Evolutionary conservation across 2,113 vertebrate species (phyloP).

Genomic region (Tragelaphus imberbis): DNA sequence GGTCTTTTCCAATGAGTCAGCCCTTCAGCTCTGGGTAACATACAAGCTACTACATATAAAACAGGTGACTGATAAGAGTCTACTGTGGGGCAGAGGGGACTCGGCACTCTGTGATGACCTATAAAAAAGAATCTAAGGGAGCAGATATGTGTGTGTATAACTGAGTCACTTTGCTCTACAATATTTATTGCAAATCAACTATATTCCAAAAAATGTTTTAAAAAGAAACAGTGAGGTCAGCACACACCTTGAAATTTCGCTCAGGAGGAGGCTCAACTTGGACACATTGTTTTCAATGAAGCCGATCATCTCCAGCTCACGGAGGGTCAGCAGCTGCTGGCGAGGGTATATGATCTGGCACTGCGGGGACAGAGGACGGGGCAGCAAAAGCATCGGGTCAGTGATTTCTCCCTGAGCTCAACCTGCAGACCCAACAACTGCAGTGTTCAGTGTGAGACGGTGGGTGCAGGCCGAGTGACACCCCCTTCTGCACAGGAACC

Average conservation of each 20-base stretch:
- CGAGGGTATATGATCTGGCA: slow-evolving; percentile 95
- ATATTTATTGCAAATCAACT: background rate
- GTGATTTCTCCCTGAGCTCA: background rate
- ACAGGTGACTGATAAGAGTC: background rate
- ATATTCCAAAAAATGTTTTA: background rate
- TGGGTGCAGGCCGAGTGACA: fast-evolving
- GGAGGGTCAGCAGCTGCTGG: slow-evolving; percentile 93
- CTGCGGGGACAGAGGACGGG: slow-evolving; percentile 73
- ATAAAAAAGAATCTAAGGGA: background rate
- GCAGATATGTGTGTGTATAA: fast-evolving
- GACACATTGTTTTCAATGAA: slow-evolving; percentile 92
- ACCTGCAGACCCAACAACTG: background rate
- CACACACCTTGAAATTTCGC: slow-evolving; percentile 88
- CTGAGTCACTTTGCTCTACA: background rate
- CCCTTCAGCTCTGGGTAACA: background rate
- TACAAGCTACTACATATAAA: background rate
- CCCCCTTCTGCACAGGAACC: fast-evolving
- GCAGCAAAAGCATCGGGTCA: background rate
- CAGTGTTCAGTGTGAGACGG: background rate
- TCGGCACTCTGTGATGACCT: background rate
- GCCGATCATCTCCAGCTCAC: slow-evolving; percentile 91
- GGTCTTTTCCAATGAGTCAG: background rate
- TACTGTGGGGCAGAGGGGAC: background rate
- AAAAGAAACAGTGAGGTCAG: background rate
- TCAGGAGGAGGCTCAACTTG: slow-evolving; percentile 87